phyloP scores from a whole-genome alignment of 2,113 vertebrate species.

The Gymnarchus niloticus region DNA sequence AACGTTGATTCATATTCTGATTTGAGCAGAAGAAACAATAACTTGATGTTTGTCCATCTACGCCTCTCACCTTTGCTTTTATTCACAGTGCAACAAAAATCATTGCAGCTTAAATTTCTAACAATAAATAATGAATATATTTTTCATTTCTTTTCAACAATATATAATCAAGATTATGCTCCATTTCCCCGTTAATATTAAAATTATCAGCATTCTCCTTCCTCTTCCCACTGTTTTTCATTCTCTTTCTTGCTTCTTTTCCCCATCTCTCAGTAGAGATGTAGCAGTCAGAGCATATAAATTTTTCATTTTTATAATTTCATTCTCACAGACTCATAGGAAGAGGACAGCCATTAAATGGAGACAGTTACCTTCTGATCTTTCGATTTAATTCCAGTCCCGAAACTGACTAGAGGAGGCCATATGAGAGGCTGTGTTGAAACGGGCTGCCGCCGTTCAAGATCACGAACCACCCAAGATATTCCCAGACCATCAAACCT shows the following conservation, averaged over 20 bases:
- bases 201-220: background rate
- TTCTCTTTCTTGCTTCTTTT: background rate
- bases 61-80: background rate
- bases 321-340: conserved; percentile 6
- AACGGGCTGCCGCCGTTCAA: background rate
- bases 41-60: background rate
- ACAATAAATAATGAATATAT: conserved; percentile 8
- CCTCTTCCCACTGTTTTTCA: background rate
- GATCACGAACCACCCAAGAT: background rate
- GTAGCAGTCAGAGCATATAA: background rate
- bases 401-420: background rate
- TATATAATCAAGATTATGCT: background rate
- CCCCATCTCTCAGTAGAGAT: background rate
- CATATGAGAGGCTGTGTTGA: background rate
- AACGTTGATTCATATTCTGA: background rate
- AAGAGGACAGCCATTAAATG: background rate
- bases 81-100: background rate
- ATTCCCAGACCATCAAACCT: background rate
- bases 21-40: background rate
- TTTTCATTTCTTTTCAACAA: background rate
- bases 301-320: conserved; percentile 20
- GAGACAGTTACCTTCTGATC: background rate
- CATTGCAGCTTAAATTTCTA: background rate
- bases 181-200: background rate
- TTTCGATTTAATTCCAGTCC: background rate